phyloP scores from a whole-genome alignment of 2,113 vertebrate genomes.

The Rousettus leschenaultii region DNA sequence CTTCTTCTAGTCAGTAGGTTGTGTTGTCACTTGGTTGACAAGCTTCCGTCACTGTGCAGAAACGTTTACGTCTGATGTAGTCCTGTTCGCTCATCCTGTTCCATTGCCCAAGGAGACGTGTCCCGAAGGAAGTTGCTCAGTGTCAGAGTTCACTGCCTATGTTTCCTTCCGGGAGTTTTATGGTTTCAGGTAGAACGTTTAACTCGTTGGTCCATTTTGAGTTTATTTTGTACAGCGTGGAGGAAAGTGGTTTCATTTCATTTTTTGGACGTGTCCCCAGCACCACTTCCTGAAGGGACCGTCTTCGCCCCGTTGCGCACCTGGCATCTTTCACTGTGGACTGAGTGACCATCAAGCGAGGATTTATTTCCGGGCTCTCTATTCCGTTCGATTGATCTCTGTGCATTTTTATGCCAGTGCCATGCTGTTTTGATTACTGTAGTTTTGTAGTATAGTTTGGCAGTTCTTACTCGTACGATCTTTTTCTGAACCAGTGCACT shows the following conservation, averaged over 20 bases:
- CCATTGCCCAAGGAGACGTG: not conserved
- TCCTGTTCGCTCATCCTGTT: not conserved
- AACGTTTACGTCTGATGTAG: not conserved
- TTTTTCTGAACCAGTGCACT: constrained; percentile 64
- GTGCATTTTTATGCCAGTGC: not conserved
- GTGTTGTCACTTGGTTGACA: not conserved
- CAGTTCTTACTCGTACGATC: constrained; percentile 66
- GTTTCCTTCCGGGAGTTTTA: not conserved
- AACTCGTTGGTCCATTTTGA: not conserved
- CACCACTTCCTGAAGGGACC: not conserved
- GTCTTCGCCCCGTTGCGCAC: not conserved
- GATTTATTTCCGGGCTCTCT: not conserved
- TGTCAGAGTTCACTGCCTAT: not conserved
- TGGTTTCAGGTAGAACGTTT: not conserved
- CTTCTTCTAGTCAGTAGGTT: not conserved
- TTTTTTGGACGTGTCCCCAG: not conserved
- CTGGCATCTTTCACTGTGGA: not conserved
- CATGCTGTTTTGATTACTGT: not conserved
- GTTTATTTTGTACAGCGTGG: not conserved
- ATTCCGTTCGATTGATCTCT: not conserved
- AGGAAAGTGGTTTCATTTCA: not conserved
- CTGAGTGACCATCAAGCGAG: not conserved
- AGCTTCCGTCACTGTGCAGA: not conserved
- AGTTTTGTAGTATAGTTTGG: not conserved
- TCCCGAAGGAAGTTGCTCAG: not conserved